Conservation (phyloP, 2,888 invertebrate genomes). For the Callinectes sapidus region DNA sequence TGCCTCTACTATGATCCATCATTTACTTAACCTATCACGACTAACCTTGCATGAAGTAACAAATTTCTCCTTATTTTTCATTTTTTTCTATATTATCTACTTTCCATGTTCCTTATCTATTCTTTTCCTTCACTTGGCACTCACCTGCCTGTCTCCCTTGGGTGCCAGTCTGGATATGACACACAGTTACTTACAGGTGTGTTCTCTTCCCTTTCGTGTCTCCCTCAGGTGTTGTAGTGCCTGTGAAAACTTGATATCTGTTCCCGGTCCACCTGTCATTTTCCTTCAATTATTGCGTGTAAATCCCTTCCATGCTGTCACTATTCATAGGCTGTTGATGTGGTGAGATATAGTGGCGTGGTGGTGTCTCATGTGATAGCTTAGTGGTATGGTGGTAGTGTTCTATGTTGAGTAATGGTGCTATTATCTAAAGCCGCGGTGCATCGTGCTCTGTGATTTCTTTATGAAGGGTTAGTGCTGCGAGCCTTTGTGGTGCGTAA, state of each 20-base stretch:
- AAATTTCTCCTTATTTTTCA: no score
- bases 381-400: background rate
- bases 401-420: background rate
- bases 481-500: background rate
- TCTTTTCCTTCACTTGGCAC: background rate
- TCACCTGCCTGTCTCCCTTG: background rate
- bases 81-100: no score
- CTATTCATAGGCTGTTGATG: conserved; percentile 12
- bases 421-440: background rate
- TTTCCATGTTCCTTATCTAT: no score
- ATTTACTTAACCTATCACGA: no score
- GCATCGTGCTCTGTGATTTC: background rate
- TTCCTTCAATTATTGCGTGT: background rate
- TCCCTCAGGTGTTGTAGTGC: background rate
- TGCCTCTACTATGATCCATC: no score
- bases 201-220: background rate
- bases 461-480: background rate
- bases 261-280: conserved; percentile 12
- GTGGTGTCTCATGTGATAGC: background rate
- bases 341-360: background rate
- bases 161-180: background rate
- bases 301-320: background rate
- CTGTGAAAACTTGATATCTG: background rate
- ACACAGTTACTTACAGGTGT: background rate
- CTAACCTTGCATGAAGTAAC: no score